Conservation (phyloP, 2,113 vertebrate species). For the Hippolais icterina region DNA sequence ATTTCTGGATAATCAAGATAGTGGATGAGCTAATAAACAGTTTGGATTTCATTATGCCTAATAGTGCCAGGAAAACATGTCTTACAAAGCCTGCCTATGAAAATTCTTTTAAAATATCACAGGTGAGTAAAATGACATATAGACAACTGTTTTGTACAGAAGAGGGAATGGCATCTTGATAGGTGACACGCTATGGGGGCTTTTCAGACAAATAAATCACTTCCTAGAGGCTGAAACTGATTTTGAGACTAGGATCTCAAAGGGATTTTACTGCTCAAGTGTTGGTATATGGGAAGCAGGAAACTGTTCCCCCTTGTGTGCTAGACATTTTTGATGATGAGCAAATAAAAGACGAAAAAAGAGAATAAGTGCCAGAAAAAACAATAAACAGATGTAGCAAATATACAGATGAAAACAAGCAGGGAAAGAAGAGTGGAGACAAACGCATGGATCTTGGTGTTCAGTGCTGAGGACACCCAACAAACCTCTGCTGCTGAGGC, state of each 20-base stretch:
- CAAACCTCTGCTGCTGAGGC: not conserved
- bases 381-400: not conserved
- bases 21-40: slow-evolving; percentile 60
- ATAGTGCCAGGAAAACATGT: slow-evolving; percentile 32
- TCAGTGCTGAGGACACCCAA: not conserved
- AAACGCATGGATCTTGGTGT: not conserved
- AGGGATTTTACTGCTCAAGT: not conserved
- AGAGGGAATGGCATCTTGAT: not conserved
- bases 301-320: not conserved
- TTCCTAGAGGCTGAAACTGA: not conserved
- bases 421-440: not conserved
- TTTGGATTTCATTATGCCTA: slow-evolving; percentile 49
- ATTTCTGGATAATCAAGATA: slow-evolving; percentile 47
- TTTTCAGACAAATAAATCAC: not conserved
- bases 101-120: not conserved
- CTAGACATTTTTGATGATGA: not conserved
- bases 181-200: not conserved
- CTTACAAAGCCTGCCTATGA: not conserved
- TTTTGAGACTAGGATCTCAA: not conserved
- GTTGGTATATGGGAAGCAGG: not conserved
- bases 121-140: slow-evolving; percentile 2
- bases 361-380: not conserved
- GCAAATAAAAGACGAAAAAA: not conserved
- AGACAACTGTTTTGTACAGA: not conserved
- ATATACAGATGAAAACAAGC: not conserved